These are phyloP conservation scores for Sparus aurata DNA, from an alignment of 2,797 vertebrate genomes.

Conservation along the genomic window DNA sequence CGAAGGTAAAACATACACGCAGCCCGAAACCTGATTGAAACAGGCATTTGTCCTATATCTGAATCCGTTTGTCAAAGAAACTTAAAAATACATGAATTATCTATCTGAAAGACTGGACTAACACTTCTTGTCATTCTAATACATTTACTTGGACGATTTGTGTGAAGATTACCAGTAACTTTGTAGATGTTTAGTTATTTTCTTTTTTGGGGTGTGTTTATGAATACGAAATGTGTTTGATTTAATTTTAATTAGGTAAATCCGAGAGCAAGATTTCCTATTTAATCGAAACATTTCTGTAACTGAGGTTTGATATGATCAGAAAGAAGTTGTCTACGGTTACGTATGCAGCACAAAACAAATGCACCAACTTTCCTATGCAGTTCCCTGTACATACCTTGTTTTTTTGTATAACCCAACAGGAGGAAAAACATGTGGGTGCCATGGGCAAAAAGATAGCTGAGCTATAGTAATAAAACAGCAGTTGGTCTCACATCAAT, in stretches of 20 bases:
- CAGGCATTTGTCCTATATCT: background rate
- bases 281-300: background rate
- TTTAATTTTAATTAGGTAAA: background rate
- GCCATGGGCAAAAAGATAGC: background rate
- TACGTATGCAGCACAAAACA: background rate
- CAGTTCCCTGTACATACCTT: background rate
- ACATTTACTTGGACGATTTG: no score
- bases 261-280: background rate
- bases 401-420: background rate
- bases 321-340: background rate
- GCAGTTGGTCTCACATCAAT: background rate
- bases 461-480: background rate
- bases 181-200: background rate
- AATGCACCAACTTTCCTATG: background rate
- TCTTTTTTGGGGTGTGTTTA: background rate
- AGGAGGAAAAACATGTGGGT: background rate
- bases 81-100: no score
- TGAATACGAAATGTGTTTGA: background rate
- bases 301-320: background rate
- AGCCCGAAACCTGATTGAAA: background rate
- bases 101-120: background rate
- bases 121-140: background rate
- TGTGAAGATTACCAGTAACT: background rate
- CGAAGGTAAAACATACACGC: conserved; percentile 72
- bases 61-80: background rate